Base-by-base conservation (phyloP, 2,888 invertebrate species). In the Megalurothrips usitatus region DNA sequence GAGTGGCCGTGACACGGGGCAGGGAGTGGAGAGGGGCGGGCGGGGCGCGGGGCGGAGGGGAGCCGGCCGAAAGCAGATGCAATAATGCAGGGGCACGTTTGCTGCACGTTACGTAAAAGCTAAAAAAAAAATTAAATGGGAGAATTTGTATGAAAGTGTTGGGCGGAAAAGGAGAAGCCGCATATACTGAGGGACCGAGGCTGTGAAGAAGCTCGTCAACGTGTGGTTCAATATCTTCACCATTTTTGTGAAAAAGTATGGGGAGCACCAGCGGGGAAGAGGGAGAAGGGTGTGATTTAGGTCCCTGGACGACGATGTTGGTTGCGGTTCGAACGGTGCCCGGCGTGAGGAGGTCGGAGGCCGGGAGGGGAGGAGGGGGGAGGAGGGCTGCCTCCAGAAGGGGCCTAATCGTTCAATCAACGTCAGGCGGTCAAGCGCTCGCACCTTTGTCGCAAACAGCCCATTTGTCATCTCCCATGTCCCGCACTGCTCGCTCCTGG, bases 311-410 rank as follows among this genome's bases (percentile, higher is more conserved):
- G 6, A 43, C 34, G 2, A 43, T 43, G 34, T 43, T 43, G 34
- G 34, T 43, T 43, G 34, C 34, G 34, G 34, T 43, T 43, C 52
- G 52, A 19, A 52, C 14, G 12, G 52, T 14, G 58, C 17, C 58
- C 58, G 0, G 58, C 19, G 0, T 19, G 58, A 14, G 58, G 19
- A 8, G 58, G 0, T n/a, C 6, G 14, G 52, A 17, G 52, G 58
- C 19, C 19, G 0, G 17, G 58, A n/a, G 58, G 58, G 17, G 58
- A 17, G 58, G 58, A 17, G 17, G 12, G 58, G n/a, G 58, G 58
- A 6, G 19, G 19, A 82, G 81, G 80, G 82, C 82, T 80, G 80
- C 82, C 82, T 82, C 83, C 83, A 83, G 83, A 84, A 84, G 82
- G 82, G 83, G 82, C 83, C 82, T 82, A 83, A 83, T 75, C 68